phyloP scores from a whole-genome alignment of 2,888 invertebrate genomes.

The Atrina japonica region DNA sequence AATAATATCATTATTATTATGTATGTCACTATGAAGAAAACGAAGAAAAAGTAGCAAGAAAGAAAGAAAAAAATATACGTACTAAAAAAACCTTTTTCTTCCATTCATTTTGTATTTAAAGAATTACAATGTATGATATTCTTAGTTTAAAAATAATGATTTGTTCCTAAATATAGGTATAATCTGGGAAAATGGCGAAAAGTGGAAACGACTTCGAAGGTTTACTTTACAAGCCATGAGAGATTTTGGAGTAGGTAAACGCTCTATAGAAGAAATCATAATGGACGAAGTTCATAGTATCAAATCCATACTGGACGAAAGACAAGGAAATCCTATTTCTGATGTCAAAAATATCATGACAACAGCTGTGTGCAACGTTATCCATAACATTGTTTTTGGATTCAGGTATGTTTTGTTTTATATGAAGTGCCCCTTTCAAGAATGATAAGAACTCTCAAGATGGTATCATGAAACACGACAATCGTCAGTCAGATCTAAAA shows the following conservation, averaged over 20 bases:
- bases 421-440: no score
- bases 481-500: no score
- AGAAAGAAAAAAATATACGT: no score
- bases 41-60: no score
- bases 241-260: conserved; percentile 60
- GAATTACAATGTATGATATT: no score
- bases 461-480: no score
- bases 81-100: no score
- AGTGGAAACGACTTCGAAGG: conserved; percentile 49
- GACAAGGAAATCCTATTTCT: conserved; percentile 35
- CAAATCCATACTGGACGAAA: conserved; percentile 20
- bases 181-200: conserved; percentile 16
- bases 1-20: no score
- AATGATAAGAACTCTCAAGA: no score
- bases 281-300: conserved; percentile 41
- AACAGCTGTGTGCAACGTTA: conserved; percentile 54
- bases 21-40: no score
- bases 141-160: neutral
- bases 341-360: conserved; percentile 42
- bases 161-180: neutral
- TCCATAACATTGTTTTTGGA: conserved; percentile 58
- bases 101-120: no score
- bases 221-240: conserved; percentile 51
- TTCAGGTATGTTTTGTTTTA: conserved; percentile 45
- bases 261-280: conserved; percentile 51